Conservation (phyloP, 2,113 vertebrate genomes). For the Anthoscopus minutus region DNA sequence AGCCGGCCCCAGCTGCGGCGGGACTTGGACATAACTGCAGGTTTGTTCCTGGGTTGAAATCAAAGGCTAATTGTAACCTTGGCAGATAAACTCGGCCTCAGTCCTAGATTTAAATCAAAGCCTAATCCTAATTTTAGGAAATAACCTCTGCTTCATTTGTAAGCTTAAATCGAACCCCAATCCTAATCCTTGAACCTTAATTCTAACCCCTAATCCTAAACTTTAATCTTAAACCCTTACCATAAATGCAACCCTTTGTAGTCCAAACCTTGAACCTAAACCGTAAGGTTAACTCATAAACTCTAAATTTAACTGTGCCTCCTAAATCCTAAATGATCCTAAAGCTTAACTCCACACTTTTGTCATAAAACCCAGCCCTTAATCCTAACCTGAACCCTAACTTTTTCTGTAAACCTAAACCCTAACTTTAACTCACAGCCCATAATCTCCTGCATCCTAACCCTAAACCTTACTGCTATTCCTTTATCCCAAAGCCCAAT, state of each 20-base stretch:
- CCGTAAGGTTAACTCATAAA: not conserved
- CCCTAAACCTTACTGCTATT: not conserved
- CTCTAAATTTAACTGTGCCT: not conserved
- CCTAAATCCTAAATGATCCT: not conserved
- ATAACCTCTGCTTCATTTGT: not conserved
- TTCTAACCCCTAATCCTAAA: not conserved
- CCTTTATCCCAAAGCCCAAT: not conserved
- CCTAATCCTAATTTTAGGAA: not conserved
- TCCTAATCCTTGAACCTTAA: not conserved
- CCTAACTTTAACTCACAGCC: not conserved
- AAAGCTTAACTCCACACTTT: not conserved
- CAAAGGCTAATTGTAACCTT: not conserved
- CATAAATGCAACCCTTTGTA: not conserved
- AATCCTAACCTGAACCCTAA: not conserved
- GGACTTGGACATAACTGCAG: fast-evolving
- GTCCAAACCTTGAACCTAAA: not conserved
- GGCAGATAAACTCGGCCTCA: not conserved
- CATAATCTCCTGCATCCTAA: not conserved
- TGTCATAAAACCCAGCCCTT: not conserved
- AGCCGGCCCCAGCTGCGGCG: not conserved
- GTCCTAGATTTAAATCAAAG: not conserved
- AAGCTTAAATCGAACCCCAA: not conserved
- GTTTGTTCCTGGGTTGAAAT: not conserved
- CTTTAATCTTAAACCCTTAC: not conserved
- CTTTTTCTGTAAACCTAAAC: not conserved